Evolutionary conservation across 2,888 invertebrate species (phyloP), one percentile per base, ranked within the genome.

Genomic region (Hydraecia micacea): DNA sequence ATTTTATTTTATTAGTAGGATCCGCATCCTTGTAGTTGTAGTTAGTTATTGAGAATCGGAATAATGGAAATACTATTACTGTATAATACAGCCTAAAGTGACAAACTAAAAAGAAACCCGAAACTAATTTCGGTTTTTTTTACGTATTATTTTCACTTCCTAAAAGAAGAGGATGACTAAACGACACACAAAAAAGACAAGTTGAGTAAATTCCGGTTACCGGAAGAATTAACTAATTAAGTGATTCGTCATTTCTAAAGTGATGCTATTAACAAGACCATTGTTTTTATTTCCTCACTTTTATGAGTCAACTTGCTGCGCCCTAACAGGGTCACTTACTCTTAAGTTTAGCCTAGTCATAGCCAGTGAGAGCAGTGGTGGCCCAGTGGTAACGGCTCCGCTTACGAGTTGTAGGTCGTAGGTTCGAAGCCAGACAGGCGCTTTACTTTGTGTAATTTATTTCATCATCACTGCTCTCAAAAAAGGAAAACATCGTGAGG

Each of bases 241-340:
- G 39, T 72, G 73, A 72, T 42, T 71, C n/a, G n/a, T n/a, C 15
- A 71, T 71, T 55, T 28, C 2, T 4, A 67, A 6, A 67, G 6
- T 18, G 18, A 32, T 32, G 7, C 25, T 42, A 65, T 21, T 18
- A 42, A 32, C n/a, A 46, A 36, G 25, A n/a, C 46, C 0, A n/a
- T 15, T 25, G 25, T 13, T 67, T 1, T 42, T 39, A 6, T 52
- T 21, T 52, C 49, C 36, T 39, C 9, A 21, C 0, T 73, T 70
- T 36, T 70, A n/a, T 21, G 73, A 73, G 15, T 71, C 11, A 71
- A 39, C 4, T n/a, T 42, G 0, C 18, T 67, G 66, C 39, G 18
- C n/a, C 18, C n/a, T n/a, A 9, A n/a, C n/a, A 9, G 2, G 39
- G n/a, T n/a, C 36, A 15, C 25, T 4, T 15, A 15, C 15, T 39